Base-by-base conservation (phyloP, 2,888 invertebrate genomes). In the Epirrhoe alternata region DNA sequence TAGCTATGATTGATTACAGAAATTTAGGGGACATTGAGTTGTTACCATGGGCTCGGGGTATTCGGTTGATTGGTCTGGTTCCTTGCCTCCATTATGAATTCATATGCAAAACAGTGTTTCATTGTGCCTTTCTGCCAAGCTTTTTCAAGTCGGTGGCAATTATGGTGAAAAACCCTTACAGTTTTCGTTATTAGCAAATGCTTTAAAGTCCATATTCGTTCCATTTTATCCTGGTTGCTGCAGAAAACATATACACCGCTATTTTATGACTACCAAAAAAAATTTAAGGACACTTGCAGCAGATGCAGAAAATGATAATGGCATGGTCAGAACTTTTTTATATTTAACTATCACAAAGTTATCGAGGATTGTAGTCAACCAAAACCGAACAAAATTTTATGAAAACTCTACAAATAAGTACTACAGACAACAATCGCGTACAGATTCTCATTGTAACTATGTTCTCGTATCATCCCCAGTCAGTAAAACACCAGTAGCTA, bases 1-100 rank as follows among this genome's bases (percentile, higher is more conserved):
- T 64, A 24, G 45, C 45, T 6, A 10, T 49, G 2, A 53, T 62
- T 58, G 33, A 49, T 68, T 64, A 42, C 60, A 54, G 17, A 64
- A 63, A n/a, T 8, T 24, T 50, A 38, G 51, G 55, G 67, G 38
- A 60, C 47, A 59, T 61, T 66, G 69, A 68, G 68, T 54, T 73
- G 71, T 66, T 71, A 66, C 68, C 71, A 54, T 68, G 61, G 56
- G 3, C 45, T 17, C 6, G 17, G 42, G 42, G 8, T 16, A 17
- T 53, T 14, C n/a, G 45, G 45, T 45, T 45, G 6, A 45, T 45
- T 45, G 7, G 7, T 35, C 35, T 8, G 24, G 3, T 35, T 35
- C 10, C 10, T 35, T 8, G 10, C 45, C 5, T 14, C n/a, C 45
- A 45, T 45, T 47, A 5, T n/a, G 42, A 12, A 47, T 47, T 47